These are phyloP conservation scores for Miichthys miiuy DNA, from an alignment of 2,797 vertebrate genomes.

Conservation along the genomic window DNA sequence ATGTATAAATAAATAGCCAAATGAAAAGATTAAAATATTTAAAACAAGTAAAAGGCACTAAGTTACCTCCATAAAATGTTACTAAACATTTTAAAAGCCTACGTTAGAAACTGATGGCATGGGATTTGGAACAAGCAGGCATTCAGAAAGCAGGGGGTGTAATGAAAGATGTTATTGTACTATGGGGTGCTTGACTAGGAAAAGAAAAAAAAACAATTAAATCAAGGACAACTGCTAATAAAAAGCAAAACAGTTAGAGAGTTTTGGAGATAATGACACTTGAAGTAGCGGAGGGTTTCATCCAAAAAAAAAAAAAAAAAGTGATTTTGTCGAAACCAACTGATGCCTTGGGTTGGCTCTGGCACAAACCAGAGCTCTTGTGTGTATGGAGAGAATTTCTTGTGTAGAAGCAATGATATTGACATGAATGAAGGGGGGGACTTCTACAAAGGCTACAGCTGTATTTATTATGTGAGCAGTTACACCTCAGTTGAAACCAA, in stretches of 20 bases:
- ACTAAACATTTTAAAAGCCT: neutral
- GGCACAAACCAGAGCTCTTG: neutral
- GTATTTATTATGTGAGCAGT: slow-evolving; percentile 27
- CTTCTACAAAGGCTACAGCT: slow-evolving; percentile 36
- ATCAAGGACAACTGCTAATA: neutral
- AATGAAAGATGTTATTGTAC: neutral
- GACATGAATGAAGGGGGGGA: neutral
- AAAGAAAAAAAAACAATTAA: neutral
- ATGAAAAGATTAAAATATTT: neutral
- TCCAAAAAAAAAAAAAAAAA: neutral
- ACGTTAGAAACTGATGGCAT: neutral
- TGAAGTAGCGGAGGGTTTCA: neutral
- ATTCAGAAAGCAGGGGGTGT: neutral
- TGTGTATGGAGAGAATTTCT: neutral
- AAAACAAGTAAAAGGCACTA: neutral
- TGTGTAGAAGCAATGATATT: neutral
- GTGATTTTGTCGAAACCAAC: neutral
- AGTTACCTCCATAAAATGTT: neutral
- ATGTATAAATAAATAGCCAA: neutral
- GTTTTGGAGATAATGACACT: neutral
- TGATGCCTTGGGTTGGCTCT: neutral
- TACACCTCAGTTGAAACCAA: slow-evolving; percentile 31
- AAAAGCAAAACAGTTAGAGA: neutral
- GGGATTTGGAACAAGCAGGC: neutral
- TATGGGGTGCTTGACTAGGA: neutral